Conservation (phyloP, 1,140 invertebrate genomes). For the Drosophila littoralis region DNA sequence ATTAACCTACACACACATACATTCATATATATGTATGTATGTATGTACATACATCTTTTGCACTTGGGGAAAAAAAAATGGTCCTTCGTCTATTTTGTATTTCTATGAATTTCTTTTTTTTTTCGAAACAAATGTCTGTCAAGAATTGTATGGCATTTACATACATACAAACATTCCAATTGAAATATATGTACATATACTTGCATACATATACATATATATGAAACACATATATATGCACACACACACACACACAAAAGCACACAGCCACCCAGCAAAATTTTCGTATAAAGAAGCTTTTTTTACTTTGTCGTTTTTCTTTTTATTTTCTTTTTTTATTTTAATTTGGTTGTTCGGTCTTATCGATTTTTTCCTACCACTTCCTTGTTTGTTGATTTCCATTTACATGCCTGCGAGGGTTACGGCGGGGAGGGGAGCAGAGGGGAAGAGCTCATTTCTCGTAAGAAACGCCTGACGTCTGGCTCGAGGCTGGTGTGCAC, state of each 20-base stretch:
- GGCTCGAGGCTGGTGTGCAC: conserved; percentile 3
- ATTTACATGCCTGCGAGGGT: conserved; percentile 32
- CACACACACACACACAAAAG: conserved; percentile 3
- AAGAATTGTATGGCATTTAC: too few relatives aligned
- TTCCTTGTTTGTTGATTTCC: conserved; percentile 54
- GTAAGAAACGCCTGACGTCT: conserved; percentile 27
- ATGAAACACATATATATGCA: background rate
- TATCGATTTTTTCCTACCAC: conserved; percentile 66
- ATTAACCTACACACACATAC: conserved; percentile 1
- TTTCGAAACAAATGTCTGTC: too few relatives aligned
- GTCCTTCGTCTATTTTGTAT: background rate
- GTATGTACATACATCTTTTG: background rate
- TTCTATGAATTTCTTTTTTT: too few relatives aligned
- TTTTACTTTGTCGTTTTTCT: conserved; percentile 46
- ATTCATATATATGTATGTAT: background rate
- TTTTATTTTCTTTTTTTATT: conserved; percentile 54
- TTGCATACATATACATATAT: conserved; percentile 15
- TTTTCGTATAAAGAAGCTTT: conserved; percentile 40
- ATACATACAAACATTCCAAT: too few relatives aligned
- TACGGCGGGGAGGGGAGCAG: background rate
- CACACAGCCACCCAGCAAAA: background rate
- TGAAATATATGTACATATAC: background rate
- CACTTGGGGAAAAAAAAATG: too few relatives aligned
- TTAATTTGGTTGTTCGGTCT: conserved; percentile 57
- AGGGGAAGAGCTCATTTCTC: conserved; percentile 31